Conservation (phyloP, 2,113 vertebrate genomes). For the Stegastes partitus region DNA sequence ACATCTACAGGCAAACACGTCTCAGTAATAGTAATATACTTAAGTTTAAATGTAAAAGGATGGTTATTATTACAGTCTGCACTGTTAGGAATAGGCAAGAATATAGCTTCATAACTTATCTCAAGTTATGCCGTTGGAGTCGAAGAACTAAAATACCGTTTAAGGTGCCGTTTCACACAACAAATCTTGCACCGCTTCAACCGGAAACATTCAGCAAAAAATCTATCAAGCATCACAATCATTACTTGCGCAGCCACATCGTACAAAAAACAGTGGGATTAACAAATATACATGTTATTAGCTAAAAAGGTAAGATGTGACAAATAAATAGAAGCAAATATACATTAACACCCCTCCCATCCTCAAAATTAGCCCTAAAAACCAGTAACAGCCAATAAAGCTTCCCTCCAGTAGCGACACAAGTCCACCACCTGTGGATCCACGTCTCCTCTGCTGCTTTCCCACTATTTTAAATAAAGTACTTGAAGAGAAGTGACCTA, state of each 20-base stretch:
- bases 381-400: constrained; percentile 38
- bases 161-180: constrained; percentile 35
- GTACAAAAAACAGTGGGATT: constrained; percentile 64
- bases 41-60: constrained; percentile 53
- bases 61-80: constrained; percentile 46
- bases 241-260: constrained; percentile 44
- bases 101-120: constrained; percentile 38
- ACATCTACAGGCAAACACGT: constrained; percentile 44
- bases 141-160: constrained; percentile 27
- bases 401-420: constrained; percentile 19
- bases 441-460: constrained; percentile 41
- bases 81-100: constrained; percentile 54
- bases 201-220: constrained; percentile 58
- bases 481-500: not conserved
- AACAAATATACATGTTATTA: constrained; percentile 65
- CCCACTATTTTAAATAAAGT: constrained; percentile 18
- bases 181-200: constrained; percentile 44
- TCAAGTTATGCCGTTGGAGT: constrained; percentile 35
- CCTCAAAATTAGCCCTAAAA: constrained; percentile 56
- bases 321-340: constrained; percentile 81
- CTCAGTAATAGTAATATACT: constrained; percentile 44
- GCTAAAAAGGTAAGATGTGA: constrained; percentile 62
- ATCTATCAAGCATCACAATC: constrained; percentile 63
- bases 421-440: constrained; percentile 36
- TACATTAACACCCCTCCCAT: constrained; percentile 45